phyloP scores from a whole-genome alignment of 2,888 invertebrate species.

The Subacronicta megacephala region DNA sequence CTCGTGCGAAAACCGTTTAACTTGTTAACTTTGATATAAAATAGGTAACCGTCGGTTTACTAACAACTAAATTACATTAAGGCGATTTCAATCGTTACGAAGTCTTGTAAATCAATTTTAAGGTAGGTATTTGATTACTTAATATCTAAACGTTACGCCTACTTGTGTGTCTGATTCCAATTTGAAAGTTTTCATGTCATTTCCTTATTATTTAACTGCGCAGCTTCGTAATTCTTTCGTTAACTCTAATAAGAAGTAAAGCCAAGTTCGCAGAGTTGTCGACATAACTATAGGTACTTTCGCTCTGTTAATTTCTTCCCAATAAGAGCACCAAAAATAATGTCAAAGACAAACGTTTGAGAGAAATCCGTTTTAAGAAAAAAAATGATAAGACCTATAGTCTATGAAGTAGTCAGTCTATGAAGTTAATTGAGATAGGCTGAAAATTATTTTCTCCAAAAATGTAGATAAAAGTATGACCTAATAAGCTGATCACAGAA shows the following conservation, averaged over 20 bases:
- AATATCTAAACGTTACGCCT: constrained; percentile 19
- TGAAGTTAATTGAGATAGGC: too few species aligned
- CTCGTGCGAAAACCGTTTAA: constrained; percentile 62
- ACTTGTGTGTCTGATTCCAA: constrained; percentile 19
- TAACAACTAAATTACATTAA: constrained; percentile 55
- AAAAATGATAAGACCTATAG: too few species aligned
- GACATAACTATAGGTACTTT: constrained; percentile 25
- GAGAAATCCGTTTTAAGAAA: too few species aligned
- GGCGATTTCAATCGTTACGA: constrained; percentile 27
- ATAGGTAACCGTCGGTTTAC: constrained; percentile 53
- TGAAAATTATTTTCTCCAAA: too few species aligned
- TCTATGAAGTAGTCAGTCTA: too few species aligned
- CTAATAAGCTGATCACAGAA: background rate
- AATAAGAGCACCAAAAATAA: too few species aligned
- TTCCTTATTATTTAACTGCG: constrained; percentile 33
- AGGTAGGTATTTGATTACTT: constrained; percentile 31
- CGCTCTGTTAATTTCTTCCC: too few species aligned
- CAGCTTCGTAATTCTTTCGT: constrained; percentile 25
- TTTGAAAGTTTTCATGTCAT: constrained; percentile 26
- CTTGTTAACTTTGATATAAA: constrained; percentile 64
- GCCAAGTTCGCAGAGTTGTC: background rate
- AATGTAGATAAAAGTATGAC: too few species aligned
- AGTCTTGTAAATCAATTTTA: constrained; percentile 37
- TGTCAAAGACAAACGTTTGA: too few species aligned
- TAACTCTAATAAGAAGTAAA: constrained; percentile 8